Base-by-base conservation (phyloP, 1,140 invertebrate genomes). In the Spodoptera litura region DNA sequence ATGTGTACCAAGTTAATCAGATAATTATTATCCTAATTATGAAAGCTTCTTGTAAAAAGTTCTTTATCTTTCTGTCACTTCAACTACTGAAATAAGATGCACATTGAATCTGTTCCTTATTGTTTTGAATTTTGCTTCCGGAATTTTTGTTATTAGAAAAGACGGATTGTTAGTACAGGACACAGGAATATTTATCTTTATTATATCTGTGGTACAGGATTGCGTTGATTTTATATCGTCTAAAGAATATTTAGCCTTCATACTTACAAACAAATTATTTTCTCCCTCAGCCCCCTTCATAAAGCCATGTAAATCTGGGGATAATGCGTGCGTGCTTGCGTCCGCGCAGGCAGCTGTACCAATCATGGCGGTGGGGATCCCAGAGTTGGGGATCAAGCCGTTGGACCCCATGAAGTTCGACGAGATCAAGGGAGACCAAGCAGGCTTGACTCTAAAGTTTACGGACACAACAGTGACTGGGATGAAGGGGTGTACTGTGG, bases 361-460 rank as follows among this genome's bases (percentile, higher is more conserved):
- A 0, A 4, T 78, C 35, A 55, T 94, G 1, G 84, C 85, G 0
- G 49, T 77, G 1, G 90, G 91, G 2, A 74, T 88, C 4, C 89
- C 92, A 0, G 87, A 92, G 13, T 77, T 92, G 12, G 83, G 83
- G 44, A 81, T 94, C 31, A 78, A 81, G 44, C 71, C 86, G 20
- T 68, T 94, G 74, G 91, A 94, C 68, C 89, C 91, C 0, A 59
- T 93, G 81, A 13, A 81, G 9, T 55, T 94, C 0, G 71, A 81
- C 11, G 61, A 78, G 25, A 85, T 94, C 58, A 62, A 78, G 51
- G 86, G 87, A 10, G 81, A 90, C 51, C 82, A 90, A 12, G 83
- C 78, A 0, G 85, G 87, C 0, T 82, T 94, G 0, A 71, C 88
- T 27, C 79, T 94, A 51, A 78, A 78, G 4, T 89, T 94, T 62